phyloP scores from a whole-genome alignment of 2,888 invertebrate species.

The Dolomedes plantarius region DNA sequence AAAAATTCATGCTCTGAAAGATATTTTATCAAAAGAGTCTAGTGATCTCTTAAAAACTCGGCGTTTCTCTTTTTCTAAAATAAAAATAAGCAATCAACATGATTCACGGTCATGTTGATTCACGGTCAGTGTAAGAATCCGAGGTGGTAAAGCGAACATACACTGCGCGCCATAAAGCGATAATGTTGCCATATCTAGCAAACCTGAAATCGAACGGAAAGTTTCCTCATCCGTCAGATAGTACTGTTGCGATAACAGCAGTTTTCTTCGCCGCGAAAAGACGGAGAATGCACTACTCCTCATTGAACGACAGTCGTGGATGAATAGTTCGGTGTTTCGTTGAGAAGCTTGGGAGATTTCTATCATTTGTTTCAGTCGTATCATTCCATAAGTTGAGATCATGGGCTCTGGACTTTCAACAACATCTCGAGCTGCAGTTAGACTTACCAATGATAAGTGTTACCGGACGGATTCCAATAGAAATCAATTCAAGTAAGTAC shows the following conservation, averaged over 20 bases:
- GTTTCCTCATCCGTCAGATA: constrained; percentile 35
- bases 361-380: neutral
- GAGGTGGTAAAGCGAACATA: too few species aligned
- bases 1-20: too few species aligned
- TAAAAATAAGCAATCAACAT: too few species aligned
- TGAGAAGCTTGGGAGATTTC: neutral
- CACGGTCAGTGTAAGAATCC: too few species aligned
- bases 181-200: constrained; percentile 32
- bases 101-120: too few species aligned
- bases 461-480: constrained; percentile 53
- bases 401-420: constrained; percentile 59
- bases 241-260: constrained; percentile 7
- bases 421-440: constrained; percentile 34
- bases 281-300: neutral
- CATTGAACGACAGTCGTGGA: neutral
- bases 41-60: too few species aligned
- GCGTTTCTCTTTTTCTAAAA: too few species aligned
- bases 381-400: constrained; percentile 20
- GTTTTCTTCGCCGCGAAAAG: constrained; percentile 20
- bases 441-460: constrained; percentile 56
- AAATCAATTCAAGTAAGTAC: constrained; percentile 55
- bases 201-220: neutral
- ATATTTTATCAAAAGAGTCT: too few species aligned
- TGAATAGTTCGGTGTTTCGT: neutral
- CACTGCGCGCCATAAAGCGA: too few species aligned